A percentile compares a stretch with the other conserved stretches of the same genome.
phyloP scores from a whole-genome alignment of 1,140 invertebrate genomes.

The Odontomachus brunneus region DNA sequence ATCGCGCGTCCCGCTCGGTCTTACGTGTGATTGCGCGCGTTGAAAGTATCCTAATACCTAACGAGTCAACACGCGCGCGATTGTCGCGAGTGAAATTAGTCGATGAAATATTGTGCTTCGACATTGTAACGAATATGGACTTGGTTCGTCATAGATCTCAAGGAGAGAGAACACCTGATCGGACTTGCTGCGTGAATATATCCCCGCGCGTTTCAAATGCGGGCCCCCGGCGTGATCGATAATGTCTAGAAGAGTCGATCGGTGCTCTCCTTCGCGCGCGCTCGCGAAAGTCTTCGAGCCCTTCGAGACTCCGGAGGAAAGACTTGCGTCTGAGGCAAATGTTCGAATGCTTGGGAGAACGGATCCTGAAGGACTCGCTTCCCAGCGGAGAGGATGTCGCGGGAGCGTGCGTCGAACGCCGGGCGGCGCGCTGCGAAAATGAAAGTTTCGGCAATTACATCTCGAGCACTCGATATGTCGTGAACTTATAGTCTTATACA shows the following conservation, averaged over 20 bases:
- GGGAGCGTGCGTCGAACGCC: not conserved
- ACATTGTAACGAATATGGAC: constrained; percentile 39
- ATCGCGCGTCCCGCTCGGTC: constrained; percentile 18
- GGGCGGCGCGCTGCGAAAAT: not conserved
- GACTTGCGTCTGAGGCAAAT: constrained; percentile 1
- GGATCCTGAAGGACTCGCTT: not conserved
- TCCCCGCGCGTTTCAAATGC: constrained; percentile 26
- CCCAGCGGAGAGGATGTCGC: constrained; percentile 11
- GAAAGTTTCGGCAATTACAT: constrained; percentile 3
- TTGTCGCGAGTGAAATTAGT: constrained; percentile 49
- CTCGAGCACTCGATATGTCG: constrained; percentile 44
- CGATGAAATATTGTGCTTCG: constrained; percentile 26
- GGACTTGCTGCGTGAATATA: constrained; percentile 48
- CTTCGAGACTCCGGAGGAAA: constrained; percentile 22
- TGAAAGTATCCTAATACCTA: constrained; percentile 49
- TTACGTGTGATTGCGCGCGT: not conserved
- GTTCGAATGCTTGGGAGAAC: not conserved
- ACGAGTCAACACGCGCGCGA: constrained; percentile 35
- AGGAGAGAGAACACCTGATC: constrained; percentile 36
- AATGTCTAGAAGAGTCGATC: constrained; percentile 25
- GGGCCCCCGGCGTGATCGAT: not conserved
- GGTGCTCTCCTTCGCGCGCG: constrained; percentile 1
- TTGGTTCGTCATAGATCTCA: constrained; percentile 31
- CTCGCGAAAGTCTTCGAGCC: not conserved
- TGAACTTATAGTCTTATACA: constrained; percentile 12